Evolutionary conservation across 2,888 invertebrate genomes (phyloP).

Genomic region (Caenorhabditis sinica): DNA sequence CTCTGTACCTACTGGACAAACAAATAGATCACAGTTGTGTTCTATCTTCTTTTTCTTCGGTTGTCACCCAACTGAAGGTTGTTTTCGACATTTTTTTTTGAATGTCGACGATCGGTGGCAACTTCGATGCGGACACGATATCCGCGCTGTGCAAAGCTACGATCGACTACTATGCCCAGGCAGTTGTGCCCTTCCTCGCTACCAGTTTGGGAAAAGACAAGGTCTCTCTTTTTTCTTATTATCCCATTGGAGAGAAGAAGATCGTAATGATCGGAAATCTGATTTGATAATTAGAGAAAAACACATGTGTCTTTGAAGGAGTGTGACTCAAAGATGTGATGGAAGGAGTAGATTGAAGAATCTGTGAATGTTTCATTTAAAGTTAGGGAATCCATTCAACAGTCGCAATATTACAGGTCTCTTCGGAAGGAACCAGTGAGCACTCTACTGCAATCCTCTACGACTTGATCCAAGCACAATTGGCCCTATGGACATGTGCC

Average conservation of each 20-base stretch:
- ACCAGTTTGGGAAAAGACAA: constrained; percentile 48
- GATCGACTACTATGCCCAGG: constrained; percentile 44
- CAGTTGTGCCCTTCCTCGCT: constrained; percentile 50
- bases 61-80: neutral
- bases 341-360: neutral
- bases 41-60: constrained; percentile 1
- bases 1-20: constrained; percentile 37
- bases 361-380: neutral
- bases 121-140: constrained; percentile 50
- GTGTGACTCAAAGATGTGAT: constrained; percentile 25
- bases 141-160: constrained; percentile 53
- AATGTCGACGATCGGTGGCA: constrained; percentile 35
- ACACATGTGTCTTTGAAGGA: constrained; percentile 27
- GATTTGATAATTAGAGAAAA: neutral
- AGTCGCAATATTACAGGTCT: constrained; percentile 72
- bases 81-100: constrained; percentile 9
- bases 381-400: neutral
- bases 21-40: constrained; percentile 34
- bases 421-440: constrained; percentile 69
- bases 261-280: constrained; percentile 45
- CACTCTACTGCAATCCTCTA: constrained; percentile 68
- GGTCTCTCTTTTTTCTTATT: constrained; percentile 25
- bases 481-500: constrained; percentile 82
- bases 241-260: neutral
- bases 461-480: constrained; percentile 79